A percentile compares a stretch with the other conserved stretches of the same genome.
Conservation (phyloP, 2,113 vertebrate species). For the Coryphaenoides rupestris region DNA sequence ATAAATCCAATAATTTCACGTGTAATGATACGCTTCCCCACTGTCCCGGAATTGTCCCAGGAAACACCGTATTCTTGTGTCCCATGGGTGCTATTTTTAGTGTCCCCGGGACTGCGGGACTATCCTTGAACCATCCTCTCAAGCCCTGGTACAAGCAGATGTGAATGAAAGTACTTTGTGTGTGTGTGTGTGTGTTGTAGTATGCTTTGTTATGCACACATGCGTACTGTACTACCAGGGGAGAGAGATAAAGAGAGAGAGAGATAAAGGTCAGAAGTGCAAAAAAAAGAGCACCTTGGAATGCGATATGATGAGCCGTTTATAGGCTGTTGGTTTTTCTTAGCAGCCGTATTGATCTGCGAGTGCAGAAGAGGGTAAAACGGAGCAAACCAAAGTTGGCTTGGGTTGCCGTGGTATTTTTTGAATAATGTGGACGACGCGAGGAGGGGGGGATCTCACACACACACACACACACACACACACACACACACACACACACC, state of each 20-base stretch:
- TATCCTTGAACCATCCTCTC: no score
- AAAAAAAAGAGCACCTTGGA: background rate
- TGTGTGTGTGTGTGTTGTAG: no score
- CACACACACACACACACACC: background rate
- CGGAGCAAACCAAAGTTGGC: background rate
- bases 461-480: background rate
- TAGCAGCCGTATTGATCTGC: background rate
- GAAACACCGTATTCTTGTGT: no score
- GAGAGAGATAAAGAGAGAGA: background rate
- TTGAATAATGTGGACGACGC: conserved; percentile 21
- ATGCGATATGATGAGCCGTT: background rate
- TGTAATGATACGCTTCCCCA: no score
- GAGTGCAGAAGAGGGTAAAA: background rate
- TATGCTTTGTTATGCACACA: no score
- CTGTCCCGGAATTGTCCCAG: no score
- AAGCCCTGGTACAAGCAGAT: no score
- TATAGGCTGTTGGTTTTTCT: background rate
- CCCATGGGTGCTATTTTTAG: no score
- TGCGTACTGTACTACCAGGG: background rate
- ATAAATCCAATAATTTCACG: no score
- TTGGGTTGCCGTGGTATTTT: conserved; percentile 20
- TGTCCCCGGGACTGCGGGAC: no score
- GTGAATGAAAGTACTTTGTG: no score
- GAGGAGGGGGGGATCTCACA: no score
- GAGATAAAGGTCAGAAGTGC: background rate